A percentile compares a stretch with the other conserved stretches of the same genome.
phyloP scores from a whole-genome alignment of 2,888 invertebrate species.

The Eugnorisma glareosa region DNA sequence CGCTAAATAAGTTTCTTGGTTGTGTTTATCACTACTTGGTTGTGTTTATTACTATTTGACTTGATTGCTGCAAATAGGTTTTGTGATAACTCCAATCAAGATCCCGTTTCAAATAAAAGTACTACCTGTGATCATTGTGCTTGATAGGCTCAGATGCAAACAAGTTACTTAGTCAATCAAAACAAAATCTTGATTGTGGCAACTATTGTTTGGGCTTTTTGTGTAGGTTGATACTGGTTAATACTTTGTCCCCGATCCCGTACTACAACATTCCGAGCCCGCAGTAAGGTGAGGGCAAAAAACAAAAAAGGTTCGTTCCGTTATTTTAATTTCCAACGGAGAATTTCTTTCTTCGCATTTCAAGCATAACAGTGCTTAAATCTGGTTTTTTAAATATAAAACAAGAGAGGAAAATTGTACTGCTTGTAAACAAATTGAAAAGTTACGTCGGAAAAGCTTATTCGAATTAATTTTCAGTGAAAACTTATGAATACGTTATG shows the following conservation, averaged over 20 bases:
- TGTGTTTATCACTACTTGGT: too few relatives aligned
- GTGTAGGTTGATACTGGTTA: too few relatives aligned
- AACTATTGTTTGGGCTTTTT: too few relatives aligned
- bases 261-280: constrained; percentile 47
- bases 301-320: constrained; percentile 56
- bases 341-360: constrained; percentile 63
- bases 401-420: constrained; percentile 17
- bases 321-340: constrained; percentile 63
- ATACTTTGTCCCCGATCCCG: constrained; percentile 22
- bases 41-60: too few relatives aligned
- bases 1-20: too few relatives aligned
- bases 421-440: constrained; percentile 40
- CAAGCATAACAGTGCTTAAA: constrained; percentile 49
- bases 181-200: too few relatives aligned
- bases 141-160: too few relatives aligned
- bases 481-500: constrained; percentile 20
- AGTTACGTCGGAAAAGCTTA: constrained; percentile 28
- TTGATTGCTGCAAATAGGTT: too few relatives aligned
- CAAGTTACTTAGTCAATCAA: too few relatives aligned
- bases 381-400: constrained; percentile 46
- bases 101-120: too few relatives aligned
- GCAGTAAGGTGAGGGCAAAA: constrained; percentile 38
- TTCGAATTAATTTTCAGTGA: constrained; percentile 38
- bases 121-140: too few relatives aligned
- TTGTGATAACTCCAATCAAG: too few relatives aligned